Evolutionary conservation across 1,140 invertebrate species (phyloP), one percentile per base, ranked within the genome.

Genomic region (Leptoteleia sp.): DNA sequence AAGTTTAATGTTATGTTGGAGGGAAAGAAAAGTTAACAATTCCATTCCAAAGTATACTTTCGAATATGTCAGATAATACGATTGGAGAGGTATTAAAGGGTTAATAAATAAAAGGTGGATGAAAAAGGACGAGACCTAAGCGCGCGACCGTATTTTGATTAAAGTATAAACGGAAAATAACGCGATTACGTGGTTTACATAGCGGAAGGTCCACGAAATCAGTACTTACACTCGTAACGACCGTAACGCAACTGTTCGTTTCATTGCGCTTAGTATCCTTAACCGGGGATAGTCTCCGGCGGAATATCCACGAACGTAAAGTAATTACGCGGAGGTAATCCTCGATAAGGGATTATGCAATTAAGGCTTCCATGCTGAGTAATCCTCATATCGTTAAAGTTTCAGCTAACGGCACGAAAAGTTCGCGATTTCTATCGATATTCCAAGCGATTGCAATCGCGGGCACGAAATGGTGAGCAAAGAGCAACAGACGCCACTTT

Each of bases 291-390:
- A 71, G 57, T 71, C 65, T 65, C 50, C 59, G 11, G 33, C 40
- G 50, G 43, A 76, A 76, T 76, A 79, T 79, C 77, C 61, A 67
- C 43, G 62, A 67, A 80, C 77, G 77, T 80, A 80, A 80, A 80
- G 77, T 76, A 80, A 80, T 80, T 80, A 80, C 61, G 71, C 77
- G 77, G 38, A 38, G 42, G 71, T 80, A 80, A 80, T 80, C 77
- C 77, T 70, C 71, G 71, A 80, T 80, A 76, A 80, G 62, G 70
- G 77, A 80, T 76, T 79, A 79, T 72, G 77, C 71, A 75, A 79
- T 79, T 76, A 76, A 75, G 71, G 59, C 45, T 65, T 65, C 71
- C 59, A 55, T 61, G 57, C 59, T 40, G 50, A 55, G 59, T 79
- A 76, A 79, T 79, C 77, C 71, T 75, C 57, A 47, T 79, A 76